A percentile compares a stretch with the other conserved stretches of the same genome.
phyloP scores from a whole-genome alignment of 1,140 invertebrate genomes.

The Luehdorfia chinensis region DNA sequence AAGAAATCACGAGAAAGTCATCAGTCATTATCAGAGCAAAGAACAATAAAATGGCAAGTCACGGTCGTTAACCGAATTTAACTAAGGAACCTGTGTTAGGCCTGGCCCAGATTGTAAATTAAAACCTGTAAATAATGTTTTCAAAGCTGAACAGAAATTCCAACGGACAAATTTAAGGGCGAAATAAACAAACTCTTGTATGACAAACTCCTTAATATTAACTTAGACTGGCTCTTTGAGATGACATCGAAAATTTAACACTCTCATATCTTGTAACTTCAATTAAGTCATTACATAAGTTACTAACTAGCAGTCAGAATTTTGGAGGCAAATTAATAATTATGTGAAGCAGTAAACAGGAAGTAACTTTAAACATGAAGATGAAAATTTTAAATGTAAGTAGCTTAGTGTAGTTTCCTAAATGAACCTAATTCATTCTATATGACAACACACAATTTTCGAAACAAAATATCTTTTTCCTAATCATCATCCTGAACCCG shows the following conservation, averaged over 20 bases:
- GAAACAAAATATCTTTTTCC: not conserved
- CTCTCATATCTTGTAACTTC: conserved; percentile 13
- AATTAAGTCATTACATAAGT: conserved; percentile 16
- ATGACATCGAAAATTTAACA: conserved; percentile 16
- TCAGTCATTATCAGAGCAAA: conserved; percentile 62
- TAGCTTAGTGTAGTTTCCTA: too few relatives aligned
- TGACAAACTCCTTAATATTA: conserved; percentile 8
- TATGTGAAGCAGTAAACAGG: conserved; percentile 14
- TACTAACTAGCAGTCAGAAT: conserved; percentile 11
- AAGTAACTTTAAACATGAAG: conserved; percentile 13
- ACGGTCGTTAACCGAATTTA: conserved; percentile 61
- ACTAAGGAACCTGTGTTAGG: conserved; percentile 37
- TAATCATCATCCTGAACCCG: not conserved
- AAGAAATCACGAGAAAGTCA: conserved; percentile 65
- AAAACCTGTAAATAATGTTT: conserved; percentile 35
- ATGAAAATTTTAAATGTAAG: conserved; percentile 4
- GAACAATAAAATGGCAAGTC: conserved; percentile 67
- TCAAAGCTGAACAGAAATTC: conserved; percentile 31
- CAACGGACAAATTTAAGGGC: not conserved
- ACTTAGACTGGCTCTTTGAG: conserved; percentile 4
- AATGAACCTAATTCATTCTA: too few relatives aligned
- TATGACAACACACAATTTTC: not conserved
- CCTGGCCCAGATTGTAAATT: conserved; percentile 13
- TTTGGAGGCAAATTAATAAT: conserved; percentile 15
- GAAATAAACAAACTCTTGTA: not conserved